These are phyloP conservation scores for Chelon labrosus DNA, from an alignment of 2,797 vertebrate genomes.

Conservation along the genomic window DNA sequence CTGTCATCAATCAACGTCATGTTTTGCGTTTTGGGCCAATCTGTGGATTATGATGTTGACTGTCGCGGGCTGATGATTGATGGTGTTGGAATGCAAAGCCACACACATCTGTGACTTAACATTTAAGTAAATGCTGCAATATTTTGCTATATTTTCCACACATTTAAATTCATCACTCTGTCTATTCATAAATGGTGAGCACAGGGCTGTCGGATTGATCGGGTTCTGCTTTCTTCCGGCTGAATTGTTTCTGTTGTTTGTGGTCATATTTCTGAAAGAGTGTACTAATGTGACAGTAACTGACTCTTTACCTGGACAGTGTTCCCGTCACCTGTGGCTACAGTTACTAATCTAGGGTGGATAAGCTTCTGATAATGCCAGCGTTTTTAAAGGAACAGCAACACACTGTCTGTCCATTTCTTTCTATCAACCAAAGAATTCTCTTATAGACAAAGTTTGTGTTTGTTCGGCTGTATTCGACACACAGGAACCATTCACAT, in stretches of 20 bases:
- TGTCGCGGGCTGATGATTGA: neutral
- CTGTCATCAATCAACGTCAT: neutral
- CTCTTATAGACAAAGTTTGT: neutral
- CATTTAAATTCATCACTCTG: neutral
- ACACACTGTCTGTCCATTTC: neutral
- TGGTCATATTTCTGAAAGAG: conserved; percentile 10
- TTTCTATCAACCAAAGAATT: conserved; percentile 2
- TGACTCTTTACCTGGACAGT: conserved; percentile 19
- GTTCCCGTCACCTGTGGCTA: conserved; percentile 17
- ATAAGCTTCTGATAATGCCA: conserved; percentile 9
- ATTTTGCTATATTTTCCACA: neutral
- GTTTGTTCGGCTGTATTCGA: neutral
- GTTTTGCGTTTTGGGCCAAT: conserved; percentile 12
- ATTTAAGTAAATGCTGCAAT: neutral
- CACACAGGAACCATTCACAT: conserved; percentile 16
- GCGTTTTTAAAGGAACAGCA: neutral
- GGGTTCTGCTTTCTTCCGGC: neutral
- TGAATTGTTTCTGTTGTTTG: neutral
- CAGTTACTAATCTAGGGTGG: conserved; percentile 20
- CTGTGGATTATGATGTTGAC: neutral
- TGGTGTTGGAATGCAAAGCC: neutral
- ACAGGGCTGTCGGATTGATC: neutral
- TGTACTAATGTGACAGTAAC: neutral
- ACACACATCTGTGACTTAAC: neutral
- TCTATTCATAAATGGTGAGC: neutral